Percentiles rank a stretch among this genome's conserved stretches.
These are phyloP conservation scores for Papilio demoleus DNA, from an alignment of 2,888 invertebrate genomes.

Conservation along the genomic window DNA sequence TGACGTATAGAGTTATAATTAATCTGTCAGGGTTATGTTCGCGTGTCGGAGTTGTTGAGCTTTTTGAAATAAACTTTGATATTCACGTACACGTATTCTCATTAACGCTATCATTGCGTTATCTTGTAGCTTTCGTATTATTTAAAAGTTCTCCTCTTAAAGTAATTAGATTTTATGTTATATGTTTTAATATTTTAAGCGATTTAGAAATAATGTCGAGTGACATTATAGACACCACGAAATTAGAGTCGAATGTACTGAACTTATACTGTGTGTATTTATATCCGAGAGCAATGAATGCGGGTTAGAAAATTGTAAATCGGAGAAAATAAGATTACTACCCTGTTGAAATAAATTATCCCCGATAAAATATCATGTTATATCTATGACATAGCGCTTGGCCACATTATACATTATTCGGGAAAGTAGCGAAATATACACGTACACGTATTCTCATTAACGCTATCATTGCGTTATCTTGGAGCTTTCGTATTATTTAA, in stretches of 20 bases:
- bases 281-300: too few relatives aligned
- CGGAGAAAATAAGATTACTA: too few relatives aligned
- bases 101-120: slow-evolving; percentile 27
- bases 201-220: neutral
- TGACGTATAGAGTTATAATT: slow-evolving; percentile 16
- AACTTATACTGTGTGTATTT: too few relatives aligned
- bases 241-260: too few relatives aligned
- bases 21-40: slow-evolving; percentile 5
- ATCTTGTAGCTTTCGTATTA: slow-evolving; percentile 9
- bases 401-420: too few relatives aligned
- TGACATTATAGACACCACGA: too few relatives aligned
- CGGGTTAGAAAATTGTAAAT: too few relatives aligned
- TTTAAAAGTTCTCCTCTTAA: slow-evolving; percentile 10
- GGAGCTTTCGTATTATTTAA: slow-evolving; percentile 16
- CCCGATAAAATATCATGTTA: too few relatives aligned
- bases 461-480: slow-evolving; percentile 21
- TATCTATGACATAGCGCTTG: too few relatives aligned
- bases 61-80: slow-evolving; percentile 31
- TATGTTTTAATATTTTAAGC: neutral
- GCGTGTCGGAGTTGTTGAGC: slow-evolving; percentile 21
- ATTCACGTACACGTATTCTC: slow-evolving; percentile 35
- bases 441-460: slow-evolving; percentile 36
- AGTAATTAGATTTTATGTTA: neutral
- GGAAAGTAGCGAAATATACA: too few relatives aligned
- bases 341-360: too few relatives aligned